Conservation (phyloP, 2,113 vertebrate species). For the Tiliqua scincoides region DNA sequence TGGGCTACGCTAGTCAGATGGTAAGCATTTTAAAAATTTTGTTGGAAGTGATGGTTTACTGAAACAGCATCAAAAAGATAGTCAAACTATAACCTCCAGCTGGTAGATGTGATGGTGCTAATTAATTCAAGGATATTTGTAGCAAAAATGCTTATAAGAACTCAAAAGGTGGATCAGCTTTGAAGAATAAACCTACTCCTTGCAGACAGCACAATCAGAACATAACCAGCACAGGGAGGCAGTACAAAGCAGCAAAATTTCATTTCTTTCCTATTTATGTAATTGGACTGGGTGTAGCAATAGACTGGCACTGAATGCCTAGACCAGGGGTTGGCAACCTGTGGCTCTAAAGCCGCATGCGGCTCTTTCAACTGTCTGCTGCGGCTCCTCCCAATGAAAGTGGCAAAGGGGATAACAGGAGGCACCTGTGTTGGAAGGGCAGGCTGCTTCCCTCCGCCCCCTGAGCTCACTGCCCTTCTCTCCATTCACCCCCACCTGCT, state of each 20-base stretch:
- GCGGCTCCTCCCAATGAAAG: too few species aligned
- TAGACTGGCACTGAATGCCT: conserved; percentile 20
- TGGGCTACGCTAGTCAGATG: not conserved
- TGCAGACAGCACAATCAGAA: not conserved
- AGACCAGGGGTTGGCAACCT: too few species aligned
- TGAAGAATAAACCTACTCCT: not conserved
- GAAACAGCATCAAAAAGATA: not conserved
- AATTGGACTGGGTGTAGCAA: conserved; percentile 18
- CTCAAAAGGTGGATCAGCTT: not conserved
- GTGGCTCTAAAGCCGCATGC: too few species aligned
- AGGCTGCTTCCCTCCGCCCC: too few species aligned
- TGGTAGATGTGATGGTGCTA: not conserved
- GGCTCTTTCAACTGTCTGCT: too few species aligned
- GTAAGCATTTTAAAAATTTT: not conserved
- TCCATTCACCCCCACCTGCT: too few species aligned
- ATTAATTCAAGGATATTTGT: not conserved
- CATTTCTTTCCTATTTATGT: not conserved
- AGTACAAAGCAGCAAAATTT: not conserved
- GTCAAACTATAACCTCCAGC: not conserved
- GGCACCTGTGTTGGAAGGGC: too few species aligned
- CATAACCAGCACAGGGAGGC: not conserved
- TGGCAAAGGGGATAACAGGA: too few species aligned
- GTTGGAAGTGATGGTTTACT: not conserved
- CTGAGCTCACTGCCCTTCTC: too few species aligned
- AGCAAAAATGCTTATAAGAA: not conserved